Evolutionary conservation across 2,888 invertebrate species (phyloP).

Genomic region (Cheilosia soror): DNA sequence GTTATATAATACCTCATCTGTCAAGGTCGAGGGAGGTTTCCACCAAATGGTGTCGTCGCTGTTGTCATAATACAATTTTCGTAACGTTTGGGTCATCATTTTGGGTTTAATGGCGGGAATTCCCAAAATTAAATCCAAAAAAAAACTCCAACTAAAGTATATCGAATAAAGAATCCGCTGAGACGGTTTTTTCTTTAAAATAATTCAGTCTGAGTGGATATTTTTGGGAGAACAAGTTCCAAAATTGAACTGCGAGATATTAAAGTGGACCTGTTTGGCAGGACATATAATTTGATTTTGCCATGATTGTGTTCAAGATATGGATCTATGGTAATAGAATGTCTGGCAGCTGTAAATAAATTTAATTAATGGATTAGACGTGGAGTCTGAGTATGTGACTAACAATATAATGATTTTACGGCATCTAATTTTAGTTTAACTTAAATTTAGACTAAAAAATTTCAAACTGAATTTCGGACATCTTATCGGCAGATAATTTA

Average conservation of each 20-base stretch:
- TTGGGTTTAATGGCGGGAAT: conserved; percentile 25
- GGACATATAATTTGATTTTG: conserved; percentile 33
- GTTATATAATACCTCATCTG: conserved; percentile 16
- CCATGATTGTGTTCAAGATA: conserved; percentile 17
- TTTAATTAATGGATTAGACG: conserved; percentile 13
- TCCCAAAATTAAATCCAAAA: conserved; percentile 3
- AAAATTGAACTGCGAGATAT: conserved; percentile 14
- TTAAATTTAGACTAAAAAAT: too few relatives aligned
- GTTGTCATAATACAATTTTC: not conserved
- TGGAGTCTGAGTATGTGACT: not conserved
- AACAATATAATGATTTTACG: not conserved
- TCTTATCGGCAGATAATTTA: too few relatives aligned
- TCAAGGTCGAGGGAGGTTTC: not conserved
- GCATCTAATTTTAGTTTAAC: too few relatives aligned
- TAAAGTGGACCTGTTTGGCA: conserved; percentile 40
- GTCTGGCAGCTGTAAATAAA: conserved; percentile 25
- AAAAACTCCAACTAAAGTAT: conserved; percentile 25
- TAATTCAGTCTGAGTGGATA: conserved; percentile 25
- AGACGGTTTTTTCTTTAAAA: conserved; percentile 35
- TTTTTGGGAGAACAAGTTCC: conserved; percentile 59
- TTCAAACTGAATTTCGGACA: too few relatives aligned
- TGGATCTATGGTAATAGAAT: not conserved
- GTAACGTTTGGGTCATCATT: conserved; percentile 5
- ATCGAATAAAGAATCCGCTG: not conserved
- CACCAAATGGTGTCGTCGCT: not conserved